Conservation (phyloP, 2,797 vertebrate species). For the Selene dorsalis region DNA sequence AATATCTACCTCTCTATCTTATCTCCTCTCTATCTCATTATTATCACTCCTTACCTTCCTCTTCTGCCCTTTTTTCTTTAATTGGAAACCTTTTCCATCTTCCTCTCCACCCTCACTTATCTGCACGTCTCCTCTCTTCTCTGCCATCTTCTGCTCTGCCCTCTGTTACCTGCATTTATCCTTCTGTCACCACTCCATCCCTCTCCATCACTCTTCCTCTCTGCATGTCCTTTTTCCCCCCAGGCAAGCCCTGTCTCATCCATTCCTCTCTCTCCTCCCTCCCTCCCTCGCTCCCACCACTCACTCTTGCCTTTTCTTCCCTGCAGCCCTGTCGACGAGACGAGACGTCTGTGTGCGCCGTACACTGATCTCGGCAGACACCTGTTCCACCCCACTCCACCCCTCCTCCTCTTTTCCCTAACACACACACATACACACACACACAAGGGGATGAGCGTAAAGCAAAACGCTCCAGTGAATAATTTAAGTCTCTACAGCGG, state of each 20-base stretch:
- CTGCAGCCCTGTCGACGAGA: constrained; percentile 69
- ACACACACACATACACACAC: constrained; percentile 13
- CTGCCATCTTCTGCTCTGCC: constrained; percentile 26
- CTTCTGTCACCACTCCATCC: constrained; percentile 52
- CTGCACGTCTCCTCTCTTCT: constrained; percentile 31
- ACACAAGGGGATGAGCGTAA: constrained; percentile 59
- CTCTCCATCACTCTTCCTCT: constrained; percentile 35
- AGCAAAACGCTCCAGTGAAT: constrained; percentile 85
- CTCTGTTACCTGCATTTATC: constrained; percentile 64
- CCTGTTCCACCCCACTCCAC: constrained; percentile 75
- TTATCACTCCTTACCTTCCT: constrained; percentile 48
- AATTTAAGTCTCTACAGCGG: constrained; percentile 81
- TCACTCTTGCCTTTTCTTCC: constrained; percentile 59
- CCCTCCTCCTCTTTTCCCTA: constrained; percentile 22
- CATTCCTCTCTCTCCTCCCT: constrained; percentile 30
- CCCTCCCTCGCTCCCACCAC: constrained; percentile 30
- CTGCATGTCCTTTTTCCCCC: constrained; percentile 55
- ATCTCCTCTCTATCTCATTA: constrained; percentile 52
- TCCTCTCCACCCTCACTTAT: constrained; percentile 39
- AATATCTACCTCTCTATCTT: constrained; percentile 52
- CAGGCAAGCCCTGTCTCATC: constrained; percentile 62
- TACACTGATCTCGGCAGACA: constrained; percentile 81
- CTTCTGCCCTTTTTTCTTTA: constrained; percentile 47
- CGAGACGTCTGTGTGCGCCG: constrained; percentile 74
- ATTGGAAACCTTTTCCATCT: constrained; percentile 59